Evolutionary conservation across 2,888 invertebrate genomes (phyloP), one percentile per base, ranked within the genome.

Genomic region (Microctonus aethiopoides): DNA sequence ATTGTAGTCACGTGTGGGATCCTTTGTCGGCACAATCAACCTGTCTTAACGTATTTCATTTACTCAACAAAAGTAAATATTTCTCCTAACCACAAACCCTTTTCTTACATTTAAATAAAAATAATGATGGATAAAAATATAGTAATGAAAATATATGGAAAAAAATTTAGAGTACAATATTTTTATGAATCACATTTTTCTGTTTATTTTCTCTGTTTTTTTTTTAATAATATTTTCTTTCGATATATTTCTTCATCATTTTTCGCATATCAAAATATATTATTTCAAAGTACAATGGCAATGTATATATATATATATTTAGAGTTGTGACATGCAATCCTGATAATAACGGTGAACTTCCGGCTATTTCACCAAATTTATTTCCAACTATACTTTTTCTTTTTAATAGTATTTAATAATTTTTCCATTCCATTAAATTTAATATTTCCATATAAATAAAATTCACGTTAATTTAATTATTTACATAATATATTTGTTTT

Each of bases 291-390:
- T 56, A 9, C 2, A 7, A 52, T 16, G 5, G 60, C 60, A 70
- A 70, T 70, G 5, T n/a, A n/a, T n/a, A 68, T 51, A 62, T n/a
- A n/a, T n/a, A n/a, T n/a, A n/a, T n/a, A n/a, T n/a, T n/a, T n/a
- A 61, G 32, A 41, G 60, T 36, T 41, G 24, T 29, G 51, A 57
- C 26, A 46, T 26, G 62, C 26, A 29, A 46, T 46, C 46, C 22
- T 26, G 3, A 7, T 62, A 29, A 62, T 62, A 46, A 62, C 46
- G 46, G 41, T 36, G 41, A 36, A 39, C 61, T 70, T 72, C 72
- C 72, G 72, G 67, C 70, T 56, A 36, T 29, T 26, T 20, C 26
- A 61, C 20, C 20, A 61, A 61, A 60, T 32, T 60, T 7, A 39
- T 54, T 54, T 26, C 1, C 24, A 22, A 3, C 9, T n/a, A n/a